phyloP scores from a whole-genome alignment of 2,113 vertebrate genomes.

The Xenopus borealis region DNA sequence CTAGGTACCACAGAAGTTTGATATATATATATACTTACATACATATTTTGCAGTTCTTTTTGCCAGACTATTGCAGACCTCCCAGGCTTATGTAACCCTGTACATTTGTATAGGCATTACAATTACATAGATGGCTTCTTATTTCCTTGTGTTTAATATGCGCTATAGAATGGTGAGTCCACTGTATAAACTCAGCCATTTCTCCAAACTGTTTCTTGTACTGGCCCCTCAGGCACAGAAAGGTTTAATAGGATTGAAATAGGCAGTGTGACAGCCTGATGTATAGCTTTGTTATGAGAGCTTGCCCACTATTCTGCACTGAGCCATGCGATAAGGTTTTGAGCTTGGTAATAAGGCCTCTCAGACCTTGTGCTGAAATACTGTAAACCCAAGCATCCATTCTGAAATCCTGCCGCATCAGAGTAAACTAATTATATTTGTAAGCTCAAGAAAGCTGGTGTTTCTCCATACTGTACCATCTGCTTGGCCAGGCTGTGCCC shows the following conservation, averaged over 20 bases:
- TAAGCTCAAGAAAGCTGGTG: conserved; percentile 27
- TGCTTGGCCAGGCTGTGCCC: conserved; percentile 21
- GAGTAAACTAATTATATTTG: conserved; percentile 39
- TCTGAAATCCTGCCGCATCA: conserved; percentile 19
- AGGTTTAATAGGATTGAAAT: conserved; percentile 16
- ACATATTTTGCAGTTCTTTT: no score
- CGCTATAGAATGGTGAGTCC: no score
- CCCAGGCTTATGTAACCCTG: no score
- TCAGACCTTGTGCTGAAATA: conserved; percentile 22
- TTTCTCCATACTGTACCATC: conserved; percentile 39
- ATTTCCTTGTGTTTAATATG: no score
- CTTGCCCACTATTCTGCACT: neutral
- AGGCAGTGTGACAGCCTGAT: neutral
- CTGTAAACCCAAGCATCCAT: conserved; percentile 22
- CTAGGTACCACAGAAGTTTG: no score
- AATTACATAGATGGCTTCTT: no score
- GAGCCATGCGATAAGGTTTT: neutral
- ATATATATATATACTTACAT: no score
- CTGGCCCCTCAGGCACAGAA: conserved; percentile 13
- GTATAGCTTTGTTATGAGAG: neutral
- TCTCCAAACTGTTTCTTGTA: conserved; percentile 1
- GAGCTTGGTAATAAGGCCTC: conserved; percentile 14
- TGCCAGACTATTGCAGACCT: no score
- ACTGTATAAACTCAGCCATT: no score
- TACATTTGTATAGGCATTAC: no score